Base-by-base conservation (phyloP, 2,797 vertebrate genomes). In the Rhadinocentrus ornatus region DNA sequence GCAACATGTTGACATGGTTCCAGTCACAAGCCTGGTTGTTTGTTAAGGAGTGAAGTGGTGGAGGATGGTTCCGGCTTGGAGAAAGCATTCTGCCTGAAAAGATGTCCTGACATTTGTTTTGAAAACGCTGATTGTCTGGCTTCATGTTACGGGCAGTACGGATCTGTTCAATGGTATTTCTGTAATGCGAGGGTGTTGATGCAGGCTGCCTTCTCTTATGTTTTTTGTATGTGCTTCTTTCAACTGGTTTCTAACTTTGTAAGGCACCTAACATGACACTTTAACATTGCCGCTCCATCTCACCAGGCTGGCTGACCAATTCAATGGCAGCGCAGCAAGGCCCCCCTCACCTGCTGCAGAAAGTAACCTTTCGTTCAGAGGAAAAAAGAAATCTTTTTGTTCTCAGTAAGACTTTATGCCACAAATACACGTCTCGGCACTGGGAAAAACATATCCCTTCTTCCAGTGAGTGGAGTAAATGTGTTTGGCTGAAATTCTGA, bases 71-170 rank as follows among this genome's bases (percentile, higher is more conserved):
- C 22, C n/a, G 57, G 75, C 85, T 90, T 66, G 61, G 80, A 81
- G 83, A 90, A 86, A 85, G 82, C 76, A 46, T 77, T 81, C 69
- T 34, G 68, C 62, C 79, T 86, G 76, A 73, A 85, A 81, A 85
- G 77, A 67, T 54, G 16, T 69, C 80, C 73, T 77, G 88, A 82
- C 86, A 69, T 91, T 86, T 88, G 78, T 87, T 86, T 89, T 81
- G 72, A 54, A 86, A 88, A 83, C 79, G 71, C 54, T 55, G 59
- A 75, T 84, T 69, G 76, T 85, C 66, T 72, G 69, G 83, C 81
- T 73, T 71, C 55, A 48, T 66, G 85, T 80, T 69, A 57, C 79
- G 79, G 66, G 22, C 77, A 62, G 39, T 4, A 50, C 74, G 72
- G 72, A 72, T 77, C 35, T n/a, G 53, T 82, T 71, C 76, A 26